These are phyloP conservation scores for Lagopus leucura DNA, from an alignment of 2,113 vertebrate species.

Conservation along the genomic window DNA sequence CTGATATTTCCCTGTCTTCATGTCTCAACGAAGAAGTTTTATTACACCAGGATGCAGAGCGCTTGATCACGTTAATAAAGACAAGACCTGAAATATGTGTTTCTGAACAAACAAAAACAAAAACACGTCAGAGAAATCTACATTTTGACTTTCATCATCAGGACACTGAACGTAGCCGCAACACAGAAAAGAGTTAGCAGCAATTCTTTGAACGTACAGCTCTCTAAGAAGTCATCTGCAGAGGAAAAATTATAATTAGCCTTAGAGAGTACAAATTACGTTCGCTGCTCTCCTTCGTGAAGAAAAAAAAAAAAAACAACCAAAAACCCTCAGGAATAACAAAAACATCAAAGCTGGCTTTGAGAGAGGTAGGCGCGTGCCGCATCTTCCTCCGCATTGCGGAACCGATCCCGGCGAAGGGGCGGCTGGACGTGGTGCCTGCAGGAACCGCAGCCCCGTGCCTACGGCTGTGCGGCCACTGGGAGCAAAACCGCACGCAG, in stretches of 20 bases:
- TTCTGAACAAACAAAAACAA: not conserved
- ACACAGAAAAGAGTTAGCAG: not conserved
- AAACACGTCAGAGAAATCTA: not conserved
- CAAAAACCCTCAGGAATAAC: not conserved
- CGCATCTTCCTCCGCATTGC: conserved; percentile 56
- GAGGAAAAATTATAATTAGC: conserved; percentile 33
- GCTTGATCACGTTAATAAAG: not conserved
- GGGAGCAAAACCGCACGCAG: not conserved
- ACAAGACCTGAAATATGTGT: fast-evolving
- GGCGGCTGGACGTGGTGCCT: not conserved
- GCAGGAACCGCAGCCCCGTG: not conserved
- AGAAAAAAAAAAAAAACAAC: not conserved
- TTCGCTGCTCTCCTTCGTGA: not conserved
- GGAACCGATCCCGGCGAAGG: not conserved
- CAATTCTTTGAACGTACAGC: not conserved
- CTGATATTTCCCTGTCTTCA: not conserved
- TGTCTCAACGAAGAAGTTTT: not conserved
- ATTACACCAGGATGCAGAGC: not conserved
- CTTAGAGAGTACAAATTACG: not conserved
- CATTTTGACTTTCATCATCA: not conserved
- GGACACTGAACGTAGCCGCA: not conserved
- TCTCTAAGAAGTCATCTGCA: not conserved
- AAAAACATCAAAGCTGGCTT: conserved; percentile 53
- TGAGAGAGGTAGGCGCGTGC: conserved; percentile 38
- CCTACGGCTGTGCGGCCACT: fast-evolving